phyloP scores from a whole-genome alignment of 1,140 invertebrate species.

The Zaprionus taronus region DNA sequence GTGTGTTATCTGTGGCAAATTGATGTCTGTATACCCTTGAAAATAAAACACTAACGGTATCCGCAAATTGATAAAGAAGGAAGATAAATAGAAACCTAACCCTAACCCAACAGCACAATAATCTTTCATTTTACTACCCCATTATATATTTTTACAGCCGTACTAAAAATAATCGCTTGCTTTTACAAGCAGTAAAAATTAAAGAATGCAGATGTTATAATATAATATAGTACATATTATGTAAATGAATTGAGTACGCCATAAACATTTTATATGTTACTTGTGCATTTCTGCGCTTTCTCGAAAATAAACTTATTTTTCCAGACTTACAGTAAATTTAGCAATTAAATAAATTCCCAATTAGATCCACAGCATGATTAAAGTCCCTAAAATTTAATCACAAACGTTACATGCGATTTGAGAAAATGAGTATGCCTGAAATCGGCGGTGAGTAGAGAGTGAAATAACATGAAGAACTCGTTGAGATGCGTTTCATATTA shows the following conservation, averaged over 20 bases:
- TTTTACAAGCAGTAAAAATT: neutral
- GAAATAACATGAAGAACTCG: constrained; percentile 44
- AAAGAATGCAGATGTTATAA: neutral
- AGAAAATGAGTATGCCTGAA: constrained; percentile 28
- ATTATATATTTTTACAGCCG: neutral
- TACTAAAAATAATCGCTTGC: neutral
- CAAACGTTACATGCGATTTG: constrained; percentile 37
- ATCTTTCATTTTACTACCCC: neutral
- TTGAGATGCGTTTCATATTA: constrained; percentile 63
- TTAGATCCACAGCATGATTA: too few species aligned
- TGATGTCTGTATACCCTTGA: constrained; percentile 54
- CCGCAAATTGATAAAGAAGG: constrained; percentile 4
- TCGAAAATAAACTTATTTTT: too few species aligned
- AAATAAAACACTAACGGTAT: neutral
- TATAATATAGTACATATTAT: too few species aligned
- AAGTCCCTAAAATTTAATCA: constrained; percentile 7
- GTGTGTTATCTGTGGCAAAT: constrained; percentile 62
- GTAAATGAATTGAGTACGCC: too few species aligned
- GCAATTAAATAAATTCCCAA: neutral
- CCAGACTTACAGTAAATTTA: neutral
- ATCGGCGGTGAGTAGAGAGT: constrained; percentile 16
- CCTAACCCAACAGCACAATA: neutral
- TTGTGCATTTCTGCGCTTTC: too few species aligned
- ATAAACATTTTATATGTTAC: too few species aligned
- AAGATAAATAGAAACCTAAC: constrained; percentile 13